phyloP scores from a whole-genome alignment of 1,140 invertebrate genomes.

The Hesperophylax magnus region DNA sequence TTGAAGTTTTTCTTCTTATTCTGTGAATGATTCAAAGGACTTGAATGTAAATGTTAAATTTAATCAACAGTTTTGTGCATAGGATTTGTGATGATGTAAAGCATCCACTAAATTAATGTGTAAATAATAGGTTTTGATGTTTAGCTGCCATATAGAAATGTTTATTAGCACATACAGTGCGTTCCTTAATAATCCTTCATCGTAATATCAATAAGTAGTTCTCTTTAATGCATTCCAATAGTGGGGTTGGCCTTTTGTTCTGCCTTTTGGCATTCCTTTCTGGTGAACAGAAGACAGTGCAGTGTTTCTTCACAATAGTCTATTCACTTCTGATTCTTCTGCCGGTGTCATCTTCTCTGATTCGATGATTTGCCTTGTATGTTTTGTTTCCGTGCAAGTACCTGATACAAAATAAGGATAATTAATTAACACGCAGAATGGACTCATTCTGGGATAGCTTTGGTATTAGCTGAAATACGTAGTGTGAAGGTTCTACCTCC shows the following conservation, averaged over 20 bases:
- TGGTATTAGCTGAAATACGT: too few relatives aligned
- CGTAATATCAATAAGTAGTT: constrained; percentile 25
- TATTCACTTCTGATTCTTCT: neutral
- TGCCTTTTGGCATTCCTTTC: constrained; percentile 8
- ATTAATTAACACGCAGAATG: constrained; percentile 20
- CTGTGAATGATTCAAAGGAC: constrained; percentile 41
- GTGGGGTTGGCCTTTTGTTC: constrained; percentile 8
- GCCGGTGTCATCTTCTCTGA: neutral
- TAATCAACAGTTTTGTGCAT: constrained; percentile 37
- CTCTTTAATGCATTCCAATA: constrained; percentile 17
- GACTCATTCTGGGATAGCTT: neutral
- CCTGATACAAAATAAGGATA: constrained; percentile 35
- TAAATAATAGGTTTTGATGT: constrained; percentile 45
- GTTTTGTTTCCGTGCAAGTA: constrained; percentile 29
- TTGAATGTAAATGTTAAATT: constrained; percentile 42
- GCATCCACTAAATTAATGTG: constrained; percentile 41
- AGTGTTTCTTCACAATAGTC: neutral
- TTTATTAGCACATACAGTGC: constrained; percentile 29
- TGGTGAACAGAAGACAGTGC: too few relatives aligned
- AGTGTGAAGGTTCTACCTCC: neutral
- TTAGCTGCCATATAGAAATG: constrained; percentile 43
- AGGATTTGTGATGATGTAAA: constrained; percentile 41
- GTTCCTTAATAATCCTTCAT: constrained; percentile 20
- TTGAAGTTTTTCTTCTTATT: constrained; percentile 42
- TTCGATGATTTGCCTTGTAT: constrained; percentile 18